Percentiles rank a stretch among this genome's conserved stretches.
phyloP scores from a whole-genome alignment of 2,113 vertebrate genomes.

The Alaudala cheleensis region DNA sequence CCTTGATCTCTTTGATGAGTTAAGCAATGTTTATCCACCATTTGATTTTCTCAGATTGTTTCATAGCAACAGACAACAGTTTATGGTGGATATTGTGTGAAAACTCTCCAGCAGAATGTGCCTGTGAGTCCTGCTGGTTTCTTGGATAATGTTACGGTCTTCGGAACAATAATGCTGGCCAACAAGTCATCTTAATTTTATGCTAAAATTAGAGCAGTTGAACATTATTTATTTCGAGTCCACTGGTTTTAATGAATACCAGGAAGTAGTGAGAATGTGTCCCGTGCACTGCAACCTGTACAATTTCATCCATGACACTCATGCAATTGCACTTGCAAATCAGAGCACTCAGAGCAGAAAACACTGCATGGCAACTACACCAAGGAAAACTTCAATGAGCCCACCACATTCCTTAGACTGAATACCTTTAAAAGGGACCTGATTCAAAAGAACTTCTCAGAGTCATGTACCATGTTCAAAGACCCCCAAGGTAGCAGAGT shows the following conservation, averaged over 20 bases:
- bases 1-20: constrained; percentile 31
- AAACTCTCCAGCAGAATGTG: not conserved
- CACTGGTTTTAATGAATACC: not conserved
- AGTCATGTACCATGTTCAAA: not conserved
- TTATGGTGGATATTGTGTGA: not conserved
- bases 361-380: not conserved
- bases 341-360: not conserved
- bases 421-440: not conserved
- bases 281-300: not conserved
- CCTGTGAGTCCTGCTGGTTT: not conserved
- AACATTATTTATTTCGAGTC: not conserved
- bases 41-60: constrained; percentile 38
- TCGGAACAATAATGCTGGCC: not conserved
- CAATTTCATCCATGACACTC: not conserved
- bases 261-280: not conserved
- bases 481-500: fast-evolving
- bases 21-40: constrained; percentile 23
- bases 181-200: not conserved
- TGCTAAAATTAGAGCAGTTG: constrained; percentile 19
- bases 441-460: not conserved
- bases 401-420: not conserved
- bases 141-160: not conserved
- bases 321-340: not conserved
- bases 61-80: constrained; percentile 41
- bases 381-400: not conserved